These are phyloP conservation scores for Trypoxylon attenuatum DNA, from an alignment of 2,888 invertebrate species.

Conservation along the genomic window DNA sequence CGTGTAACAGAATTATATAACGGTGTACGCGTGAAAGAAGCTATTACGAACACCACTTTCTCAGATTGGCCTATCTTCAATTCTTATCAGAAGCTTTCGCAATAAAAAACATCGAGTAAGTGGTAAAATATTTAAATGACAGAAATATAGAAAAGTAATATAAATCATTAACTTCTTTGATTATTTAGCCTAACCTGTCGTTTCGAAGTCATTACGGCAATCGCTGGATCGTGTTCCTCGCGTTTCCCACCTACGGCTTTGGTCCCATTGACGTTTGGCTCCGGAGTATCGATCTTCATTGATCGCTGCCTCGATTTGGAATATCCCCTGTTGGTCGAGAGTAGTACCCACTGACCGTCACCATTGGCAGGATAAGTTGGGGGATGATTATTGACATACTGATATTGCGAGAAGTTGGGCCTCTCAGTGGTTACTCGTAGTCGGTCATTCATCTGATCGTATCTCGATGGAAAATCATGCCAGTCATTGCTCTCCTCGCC, in stretches of 20 bases:
- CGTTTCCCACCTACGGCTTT: conserved; percentile 3
- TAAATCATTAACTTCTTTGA: conserved; percentile 27
- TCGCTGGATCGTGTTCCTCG: conserved; percentile 43
- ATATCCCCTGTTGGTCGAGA: conserved; percentile 87
- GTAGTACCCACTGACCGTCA: conserved; percentile 86
- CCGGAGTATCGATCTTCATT: conserved; percentile 67
- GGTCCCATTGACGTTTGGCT: conserved; percentile 31
- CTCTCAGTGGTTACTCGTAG: conserved; percentile 55
- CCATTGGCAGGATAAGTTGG: conserved; percentile 80
- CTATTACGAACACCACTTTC: neutral
- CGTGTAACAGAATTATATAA: too few species aligned
- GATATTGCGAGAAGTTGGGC: conserved; percentile 75
- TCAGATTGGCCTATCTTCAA: neutral
- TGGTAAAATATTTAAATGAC: neutral
- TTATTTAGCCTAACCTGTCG: conserved; percentile 69
- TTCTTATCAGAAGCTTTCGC: neutral
- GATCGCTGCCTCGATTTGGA: conserved; percentile 72
- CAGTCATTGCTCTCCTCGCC: conserved; percentile 58
- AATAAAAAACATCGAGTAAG: neutral
- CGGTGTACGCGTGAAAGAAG: too few species aligned
- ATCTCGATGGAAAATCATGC: conserved; percentile 59
- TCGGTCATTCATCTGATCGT: conserved; percentile 49
- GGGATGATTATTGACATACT: conserved; percentile 73
- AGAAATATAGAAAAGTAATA: neutral
- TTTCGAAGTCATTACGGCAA: conserved; percentile 70